Evolutionary conservation across 2,888 invertebrate species (phyloP), one percentile per base, ranked within the genome.

Genomic region (Agriotes lineatus): DNA sequence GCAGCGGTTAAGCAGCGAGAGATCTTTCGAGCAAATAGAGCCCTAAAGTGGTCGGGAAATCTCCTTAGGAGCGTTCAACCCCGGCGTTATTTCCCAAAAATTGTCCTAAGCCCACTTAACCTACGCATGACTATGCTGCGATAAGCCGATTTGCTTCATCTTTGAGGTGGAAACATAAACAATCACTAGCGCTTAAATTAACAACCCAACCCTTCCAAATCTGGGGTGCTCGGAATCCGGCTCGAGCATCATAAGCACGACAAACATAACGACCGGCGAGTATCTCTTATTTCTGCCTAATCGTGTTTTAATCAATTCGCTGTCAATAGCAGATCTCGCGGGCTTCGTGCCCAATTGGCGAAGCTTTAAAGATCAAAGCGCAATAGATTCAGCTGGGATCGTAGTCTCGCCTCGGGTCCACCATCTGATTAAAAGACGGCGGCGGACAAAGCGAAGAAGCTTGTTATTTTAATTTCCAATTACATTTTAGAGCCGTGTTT

Each of bases 261-360:
- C 33, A 52, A 52, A 52, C 33, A 52, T 52, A 48, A 22, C 48
- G 48, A 22, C 4, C 12, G 20, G 22, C 45, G 18, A 33, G 52
- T 22, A 25, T 19, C 22, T 52, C 58, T 57, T 64, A 64, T 57
- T 62, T 57, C 44, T 19, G 45, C 33, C 37, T 75, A 76, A 77
- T 75, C 78, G 73, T 72, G 75, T 75, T 79, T 78, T 79, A 80
- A 80, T 80, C 79, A 80, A 80, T 80, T 78, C 76, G 72, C 77
- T 79, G 80, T 79, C 80, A 80, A 79, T 79, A 75, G 69, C 78
- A 78, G 76, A 69, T 70, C 67, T 74, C 67, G 66, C 69, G 56
- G 70, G 71, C 73, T 72, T 67, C 67, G 69, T 72, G 70, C 73
- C 74, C 72, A 76, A 78, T 75, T 76, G 77, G 77, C 73, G 72